Evolutionary conservation across 2,888 invertebrate genomes (phyloP).

Genomic region (Tigriopus californicus): DNA sequence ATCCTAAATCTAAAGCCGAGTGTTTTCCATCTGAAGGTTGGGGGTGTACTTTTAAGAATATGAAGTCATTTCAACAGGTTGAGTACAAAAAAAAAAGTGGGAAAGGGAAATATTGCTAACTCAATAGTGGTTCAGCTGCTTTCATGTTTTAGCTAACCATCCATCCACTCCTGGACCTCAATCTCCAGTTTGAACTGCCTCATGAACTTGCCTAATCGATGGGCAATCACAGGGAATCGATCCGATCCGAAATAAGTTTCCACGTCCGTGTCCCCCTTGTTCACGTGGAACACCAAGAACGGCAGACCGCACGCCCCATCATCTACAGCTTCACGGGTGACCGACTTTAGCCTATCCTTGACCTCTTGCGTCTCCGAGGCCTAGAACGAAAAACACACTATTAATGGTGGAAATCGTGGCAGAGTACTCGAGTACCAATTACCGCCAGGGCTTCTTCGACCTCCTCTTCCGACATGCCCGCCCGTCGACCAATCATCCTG

Average conservation of each 20-base stretch:
- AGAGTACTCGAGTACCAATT: no score
- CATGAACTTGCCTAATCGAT: background rate
- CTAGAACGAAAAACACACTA: background rate
- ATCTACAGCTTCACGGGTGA: background rate
- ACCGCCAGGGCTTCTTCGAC: background rate
- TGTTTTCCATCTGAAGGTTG: no score
- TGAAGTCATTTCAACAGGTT: no score
- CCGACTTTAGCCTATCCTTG: background rate
- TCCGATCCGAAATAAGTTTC: conserved; percentile 2
- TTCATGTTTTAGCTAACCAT: no score
- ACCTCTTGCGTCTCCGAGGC: background rate
- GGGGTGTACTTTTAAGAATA: no score
- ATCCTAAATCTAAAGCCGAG: no score
- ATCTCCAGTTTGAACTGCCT: no score
- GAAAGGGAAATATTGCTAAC: no score
- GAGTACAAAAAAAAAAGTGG: no score
- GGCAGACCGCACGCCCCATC: conserved; percentile 6
- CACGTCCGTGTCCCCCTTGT: background rate
- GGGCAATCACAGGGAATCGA: conserved; percentile 1
- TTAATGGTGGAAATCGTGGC: no score
- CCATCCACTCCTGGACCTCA: no score
- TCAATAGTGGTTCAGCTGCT: no score
- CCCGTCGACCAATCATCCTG: background rate
- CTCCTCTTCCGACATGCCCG: background rate
- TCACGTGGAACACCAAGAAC: background rate